A percentile compares a stretch with the other conserved stretches of the same genome.
phyloP scores from a whole-genome alignment of 2,797 vertebrate genomes.

The Premnoplex brunnescens region DNA sequence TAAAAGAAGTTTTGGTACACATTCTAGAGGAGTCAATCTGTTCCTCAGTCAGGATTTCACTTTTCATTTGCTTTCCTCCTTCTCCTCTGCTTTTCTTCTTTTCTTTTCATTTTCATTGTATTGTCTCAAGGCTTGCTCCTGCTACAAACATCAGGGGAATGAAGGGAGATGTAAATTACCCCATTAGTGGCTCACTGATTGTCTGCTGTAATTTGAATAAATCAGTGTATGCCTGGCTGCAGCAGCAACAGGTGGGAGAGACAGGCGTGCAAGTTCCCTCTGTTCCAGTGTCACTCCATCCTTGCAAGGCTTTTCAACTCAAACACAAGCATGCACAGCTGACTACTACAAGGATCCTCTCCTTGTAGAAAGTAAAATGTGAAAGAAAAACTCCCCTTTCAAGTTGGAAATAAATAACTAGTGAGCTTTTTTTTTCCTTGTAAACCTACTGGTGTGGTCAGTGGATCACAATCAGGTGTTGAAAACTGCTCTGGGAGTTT shows the following conservation, averaged over 20 bases:
- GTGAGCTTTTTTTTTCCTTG: not conserved
- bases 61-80: not conserved
- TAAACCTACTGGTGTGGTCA: not conserved
- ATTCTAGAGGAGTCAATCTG: not conserved
- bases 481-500: not conserved
- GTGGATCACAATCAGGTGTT: not conserved
- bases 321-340: not conserved
- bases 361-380: not conserved
- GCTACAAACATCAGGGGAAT: not conserved
- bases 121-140: not conserved
- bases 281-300: not conserved
- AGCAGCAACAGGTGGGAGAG: conserved; percentile 2
- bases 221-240: not conserved
- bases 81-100: not conserved
- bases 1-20: conserved; percentile 11
- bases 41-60: not conserved
- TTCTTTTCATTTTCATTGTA: not conserved
- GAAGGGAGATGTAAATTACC: not conserved
- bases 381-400: not conserved
- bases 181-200: conserved; percentile 21
- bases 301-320: not conserved
- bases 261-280: not conserved
- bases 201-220: conserved; percentile 15
- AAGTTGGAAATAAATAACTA: not conserved
- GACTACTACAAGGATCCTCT: not conserved